Evolutionary conservation across 2,888 invertebrate species (phyloP), one percentile per base, ranked within the genome.

Genomic region (Cheiracanthium punctorium): DNA sequence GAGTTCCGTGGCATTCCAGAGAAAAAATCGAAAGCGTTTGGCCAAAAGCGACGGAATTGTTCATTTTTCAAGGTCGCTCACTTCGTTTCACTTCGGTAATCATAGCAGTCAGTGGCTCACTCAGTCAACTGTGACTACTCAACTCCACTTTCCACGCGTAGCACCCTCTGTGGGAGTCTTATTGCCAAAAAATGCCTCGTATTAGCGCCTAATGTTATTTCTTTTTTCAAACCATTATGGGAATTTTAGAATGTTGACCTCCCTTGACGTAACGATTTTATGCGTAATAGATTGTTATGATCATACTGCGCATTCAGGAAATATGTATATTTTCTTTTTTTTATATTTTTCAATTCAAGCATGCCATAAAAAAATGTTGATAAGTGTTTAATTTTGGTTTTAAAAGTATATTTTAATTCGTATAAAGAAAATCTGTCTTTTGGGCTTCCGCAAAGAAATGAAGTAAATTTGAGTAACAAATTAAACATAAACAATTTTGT

Each of bases 71-170:
- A 85, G 84, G 84, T 85, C 84, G 79, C 79, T 85, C 84, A 80
- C 84, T 85, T 79, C 79, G 84, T 85, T 79, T 85, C 79, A 73
- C 69, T 58, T 74, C 84, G 84, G 67, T 80, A 70, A 73, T 70
- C 79, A 85, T 85, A 70, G 84, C 74, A 85, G 84, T 85, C 84
- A 85, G 79, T 85, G 84, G 84, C 84, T 85, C 84, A 85, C 84
- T 74, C 79, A 85, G 79, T 79, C 84, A 65, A 67, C 84, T 85
- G 84, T 79, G 70, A 82, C 82, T 82, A 64, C 71, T 81, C 69
- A 52, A 74, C 74, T 74, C 65, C n/a, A 69, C 69, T 69, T 30
- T 37, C 69, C 67, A 41, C 73, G 30, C 43, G 8, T 52, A 58
- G 43, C 52, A 65, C 73, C 67, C 67, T 64, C 37, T 37, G 52